A percentile compares a stretch with the other conserved stretches of the same genome.
These are phyloP conservation scores for Norana najaformis DNA, from an alignment of 2,888 invertebrate species.

Conservation along the genomic window DNA sequence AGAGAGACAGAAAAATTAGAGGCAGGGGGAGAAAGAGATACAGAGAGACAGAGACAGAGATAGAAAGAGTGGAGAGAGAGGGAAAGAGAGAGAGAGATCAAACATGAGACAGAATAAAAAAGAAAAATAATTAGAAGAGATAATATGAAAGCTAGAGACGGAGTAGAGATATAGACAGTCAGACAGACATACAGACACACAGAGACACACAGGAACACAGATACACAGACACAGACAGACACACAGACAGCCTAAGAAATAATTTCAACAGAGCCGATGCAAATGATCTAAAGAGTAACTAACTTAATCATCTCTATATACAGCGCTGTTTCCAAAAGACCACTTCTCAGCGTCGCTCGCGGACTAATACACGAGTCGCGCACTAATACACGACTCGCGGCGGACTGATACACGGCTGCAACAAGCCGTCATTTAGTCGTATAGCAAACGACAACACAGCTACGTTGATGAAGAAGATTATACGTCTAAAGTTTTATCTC, in stretches of 20 bases:
- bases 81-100: too few species aligned
- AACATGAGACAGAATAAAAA: too few species aligned
- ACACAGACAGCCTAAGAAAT: too few species aligned
- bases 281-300: neutral
- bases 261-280: neutral
- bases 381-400: neutral
- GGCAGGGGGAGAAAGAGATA: neutral
- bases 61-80: too few species aligned
- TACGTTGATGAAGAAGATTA: slow-evolving; percentile 13
- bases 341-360: neutral
- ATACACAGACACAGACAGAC: too few species aligned
- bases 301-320: neutral
- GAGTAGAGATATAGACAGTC: too few species aligned
- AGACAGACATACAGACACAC: neutral
- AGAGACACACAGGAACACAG: too few species aligned
- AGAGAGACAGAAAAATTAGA: too few species aligned
- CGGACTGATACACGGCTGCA: neutral
- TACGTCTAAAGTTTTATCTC: neutral
- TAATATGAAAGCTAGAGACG: too few species aligned
- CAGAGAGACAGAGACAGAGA: neutral
- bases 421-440: neutral
- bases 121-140: too few species aligned
- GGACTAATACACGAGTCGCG: neutral
- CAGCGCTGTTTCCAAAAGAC: neutral
- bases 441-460: neutral